A percentile compares a stretch with the other conserved stretches of the same genome.
phyloP scores from a whole-genome alignment of 2,888 invertebrate genomes.

The Caenorhabditis wallacei region DNA sequence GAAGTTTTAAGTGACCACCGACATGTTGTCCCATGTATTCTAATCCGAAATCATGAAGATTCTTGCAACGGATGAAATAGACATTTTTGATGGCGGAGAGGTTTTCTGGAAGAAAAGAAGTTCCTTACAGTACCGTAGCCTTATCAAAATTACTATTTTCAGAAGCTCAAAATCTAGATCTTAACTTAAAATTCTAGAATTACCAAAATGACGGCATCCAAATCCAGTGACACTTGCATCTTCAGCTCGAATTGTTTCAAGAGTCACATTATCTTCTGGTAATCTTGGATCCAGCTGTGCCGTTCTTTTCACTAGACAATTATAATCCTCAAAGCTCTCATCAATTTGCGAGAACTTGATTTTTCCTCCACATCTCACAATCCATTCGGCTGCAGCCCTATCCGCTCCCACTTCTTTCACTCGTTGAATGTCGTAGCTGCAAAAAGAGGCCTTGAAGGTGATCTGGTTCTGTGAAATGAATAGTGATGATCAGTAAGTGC shows the following conservation, averaged over 20 bases:
- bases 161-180: neutral
- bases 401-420: constrained; percentile 89
- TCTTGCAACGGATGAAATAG: constrained; percentile 74
- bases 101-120: constrained; percentile 52
- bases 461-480: constrained; percentile 27
- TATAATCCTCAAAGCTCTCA: constrained; percentile 76
- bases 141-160: too few relatives aligned
- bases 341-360: constrained; percentile 66
- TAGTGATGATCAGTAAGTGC: constrained; percentile 15
- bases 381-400: constrained; percentile 95
- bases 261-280: constrained; percentile 70
- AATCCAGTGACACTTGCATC: constrained; percentile 76
- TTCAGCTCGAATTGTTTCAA: constrained; percentile 70
- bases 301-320: constrained; percentile 72
- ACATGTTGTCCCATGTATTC: constrained; percentile 76
- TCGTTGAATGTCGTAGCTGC: constrained; percentile 75
- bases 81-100: constrained; percentile 68
- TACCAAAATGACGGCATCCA: constrained; percentile 77
- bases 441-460: constrained; percentile 40
- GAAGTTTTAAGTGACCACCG: constrained; percentile 66
- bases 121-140: neutral
- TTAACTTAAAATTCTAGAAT: too few relatives aligned
- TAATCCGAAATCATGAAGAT: constrained; percentile 76
- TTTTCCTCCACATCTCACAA: constrained; percentile 90
- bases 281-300: constrained; percentile 77